Conservation (phyloP, 1,140 invertebrate species). For the Drosophila tsacasi region DNA sequence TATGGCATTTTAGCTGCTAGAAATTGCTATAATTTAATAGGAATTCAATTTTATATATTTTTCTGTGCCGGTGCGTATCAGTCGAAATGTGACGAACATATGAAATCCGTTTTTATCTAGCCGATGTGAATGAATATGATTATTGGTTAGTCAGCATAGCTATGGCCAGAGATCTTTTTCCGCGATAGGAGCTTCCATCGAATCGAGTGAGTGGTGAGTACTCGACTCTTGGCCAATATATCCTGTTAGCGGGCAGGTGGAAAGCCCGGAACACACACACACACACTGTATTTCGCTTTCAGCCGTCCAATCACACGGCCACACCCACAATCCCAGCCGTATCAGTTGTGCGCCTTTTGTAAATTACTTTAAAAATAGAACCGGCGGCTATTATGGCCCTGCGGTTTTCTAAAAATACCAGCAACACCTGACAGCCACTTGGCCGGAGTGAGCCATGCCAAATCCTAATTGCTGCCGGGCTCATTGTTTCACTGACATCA, state of each 20-base stretch:
- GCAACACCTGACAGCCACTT: constrained; percentile 50
- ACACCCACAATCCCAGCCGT: constrained; percentile 9
- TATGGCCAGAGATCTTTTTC: constrained; percentile 29
- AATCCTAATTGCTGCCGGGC: constrained; percentile 70
- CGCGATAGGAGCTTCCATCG: constrained; percentile 33
- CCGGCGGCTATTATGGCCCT: constrained; percentile 70
- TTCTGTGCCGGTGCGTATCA: constrained; percentile 37
- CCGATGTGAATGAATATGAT: constrained; percentile 5
- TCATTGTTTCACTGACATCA: constrained; percentile 66
- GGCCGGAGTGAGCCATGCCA: constrained; percentile 30
- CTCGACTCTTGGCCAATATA: constrained; percentile 16
- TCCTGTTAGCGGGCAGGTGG: constrained; percentile 31
- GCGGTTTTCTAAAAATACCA: constrained; percentile 74
- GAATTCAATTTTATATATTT: constrained; percentile 27
- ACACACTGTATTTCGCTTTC: constrained; percentile 3
- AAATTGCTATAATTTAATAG: constrained; percentile 46
- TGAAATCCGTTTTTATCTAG: constrained; percentile 17
- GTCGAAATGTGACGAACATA: constrained; percentile 6
- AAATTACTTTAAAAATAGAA: constrained; percentile 74
- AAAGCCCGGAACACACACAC: constrained; percentile 27
- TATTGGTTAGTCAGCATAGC: constrained; percentile 21
- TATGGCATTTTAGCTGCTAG: constrained; percentile 16
- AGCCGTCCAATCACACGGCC: constrained; percentile 3
- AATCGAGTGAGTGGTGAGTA: constrained; percentile 7
- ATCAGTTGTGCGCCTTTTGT: constrained; percentile 43